These are phyloP conservation scores for Cheilosia impressa DNA, from an alignment of 2,888 invertebrate species.

Conservation along the genomic window DNA sequence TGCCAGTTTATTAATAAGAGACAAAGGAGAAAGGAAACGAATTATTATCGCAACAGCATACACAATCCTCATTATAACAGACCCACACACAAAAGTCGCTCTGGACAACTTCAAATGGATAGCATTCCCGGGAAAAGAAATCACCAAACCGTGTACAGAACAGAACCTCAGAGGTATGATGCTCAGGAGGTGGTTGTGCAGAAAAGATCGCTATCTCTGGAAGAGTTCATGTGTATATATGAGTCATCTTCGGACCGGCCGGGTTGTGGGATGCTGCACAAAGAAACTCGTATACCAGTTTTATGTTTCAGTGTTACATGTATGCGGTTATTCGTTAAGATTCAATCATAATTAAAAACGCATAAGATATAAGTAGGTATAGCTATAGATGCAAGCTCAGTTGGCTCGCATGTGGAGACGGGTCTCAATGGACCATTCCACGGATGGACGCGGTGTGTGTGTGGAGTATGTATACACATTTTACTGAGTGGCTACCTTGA, in stretches of 20 bases:
- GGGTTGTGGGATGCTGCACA: conserved; percentile 32
- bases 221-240: conserved; percentile 40
- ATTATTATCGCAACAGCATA: conserved; percentile 15
- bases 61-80: conserved; percentile 37
- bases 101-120: conserved; percentile 19
- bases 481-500: conserved; percentile 30
- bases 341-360: conserved; percentile 65
- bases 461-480: conserved; percentile 11
- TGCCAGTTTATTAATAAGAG: conserved; percentile 23
- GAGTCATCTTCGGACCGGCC: conserved; percentile 48
- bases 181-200: conserved; percentile 19
- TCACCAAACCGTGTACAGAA: conserved; percentile 31
- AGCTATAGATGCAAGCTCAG: conserved; percentile 18
- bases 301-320: conserved; percentile 26
- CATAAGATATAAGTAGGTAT: conserved; percentile 28
- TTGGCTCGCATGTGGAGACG: conserved; percentile 1
- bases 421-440: conserved; percentile 14
- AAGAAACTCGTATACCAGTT: conserved; percentile 45
- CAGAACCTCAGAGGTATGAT: conserved; percentile 38
- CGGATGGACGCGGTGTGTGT: background rate
- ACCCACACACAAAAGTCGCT: conserved; percentile 47
- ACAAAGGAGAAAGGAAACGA: conserved; percentile 36
- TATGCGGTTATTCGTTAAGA: conserved; percentile 45
- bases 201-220: conserved; percentile 42
- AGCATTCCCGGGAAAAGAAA: conserved; percentile 43